These are phyloP conservation scores for Lacanobia oleracea DNA, from an alignment of 2,888 invertebrate species.

Conservation along the genomic window DNA sequence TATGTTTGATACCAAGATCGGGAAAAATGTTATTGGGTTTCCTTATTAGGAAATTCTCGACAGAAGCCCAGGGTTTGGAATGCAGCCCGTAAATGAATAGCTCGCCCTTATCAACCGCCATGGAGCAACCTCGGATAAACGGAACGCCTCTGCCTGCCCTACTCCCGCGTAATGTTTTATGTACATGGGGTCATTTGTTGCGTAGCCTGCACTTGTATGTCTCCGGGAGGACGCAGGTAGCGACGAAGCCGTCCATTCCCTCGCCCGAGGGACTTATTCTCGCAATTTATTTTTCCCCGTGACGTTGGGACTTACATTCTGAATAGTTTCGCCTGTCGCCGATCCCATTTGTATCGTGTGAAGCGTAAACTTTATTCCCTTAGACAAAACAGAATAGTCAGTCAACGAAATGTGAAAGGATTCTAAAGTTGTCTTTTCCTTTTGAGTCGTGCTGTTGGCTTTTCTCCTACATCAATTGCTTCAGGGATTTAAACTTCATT, in stretches of 20 bases:
- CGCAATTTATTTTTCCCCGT: slow-evolving; percentile 73
- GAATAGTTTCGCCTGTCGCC: slow-evolving; percentile 70
- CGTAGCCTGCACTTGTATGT: slow-evolving; percentile 43
- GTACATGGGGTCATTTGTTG: slow-evolving; percentile 43
- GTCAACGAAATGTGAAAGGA: slow-evolving; percentile 60
- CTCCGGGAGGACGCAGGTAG: slow-evolving; percentile 37
- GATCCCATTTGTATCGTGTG: slow-evolving; percentile 68
- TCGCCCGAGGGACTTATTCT: slow-evolving; percentile 70
- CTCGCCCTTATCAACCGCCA: slow-evolving; percentile 40
- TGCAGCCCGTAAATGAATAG: slow-evolving; percentile 37
- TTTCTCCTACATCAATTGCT: slow-evolving; percentile 39
- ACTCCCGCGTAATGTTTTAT: slow-evolving; percentile 19
- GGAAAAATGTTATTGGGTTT: slow-evolving; percentile 26
- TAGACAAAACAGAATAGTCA: slow-evolving; percentile 67
- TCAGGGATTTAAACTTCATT: slow-evolving; percentile 47
- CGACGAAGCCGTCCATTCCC: slow-evolving; percentile 61
- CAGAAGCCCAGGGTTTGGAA: slow-evolving; percentile 26
- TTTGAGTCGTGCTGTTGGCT: slow-evolving; percentile 38
- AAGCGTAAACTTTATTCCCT: slow-evolving; percentile 67
- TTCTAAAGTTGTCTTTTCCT: slow-evolving; percentile 46
- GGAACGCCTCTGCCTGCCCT: slow-evolving; percentile 4
- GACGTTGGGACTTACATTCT: slow-evolving; percentile 71
- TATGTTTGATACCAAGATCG: not conserved
- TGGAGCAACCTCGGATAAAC: slow-evolving; percentile 6
- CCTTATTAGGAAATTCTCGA: slow-evolving; percentile 37